Conservation (phyloP, 2,888 invertebrate genomes). For the Lymantria dispar region DNA sequence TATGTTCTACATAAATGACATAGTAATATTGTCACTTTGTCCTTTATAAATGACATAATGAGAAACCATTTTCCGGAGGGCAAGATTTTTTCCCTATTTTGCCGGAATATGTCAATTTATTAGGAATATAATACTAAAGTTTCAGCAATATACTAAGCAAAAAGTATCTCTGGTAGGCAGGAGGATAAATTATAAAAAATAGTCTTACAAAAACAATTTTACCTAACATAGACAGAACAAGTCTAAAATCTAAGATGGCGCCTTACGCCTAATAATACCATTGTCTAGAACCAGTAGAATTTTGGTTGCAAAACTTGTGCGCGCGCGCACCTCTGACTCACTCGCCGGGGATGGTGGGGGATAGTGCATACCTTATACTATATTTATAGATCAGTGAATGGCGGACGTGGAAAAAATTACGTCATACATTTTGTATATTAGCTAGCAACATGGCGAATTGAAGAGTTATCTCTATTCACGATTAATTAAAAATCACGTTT, state of each 20-base stretch:
- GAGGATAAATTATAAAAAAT: neutral
- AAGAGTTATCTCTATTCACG: neutral
- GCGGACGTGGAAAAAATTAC: slow-evolving; percentile 34
- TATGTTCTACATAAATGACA: too few species aligned
- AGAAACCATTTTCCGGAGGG: too few species aligned
- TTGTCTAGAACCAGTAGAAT: slow-evolving; percentile 80
- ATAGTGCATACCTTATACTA: slow-evolving; percentile 15
- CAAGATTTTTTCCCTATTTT: too few species aligned
- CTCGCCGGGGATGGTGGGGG: slow-evolving; percentile 23
- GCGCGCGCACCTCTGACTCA: slow-evolving; percentile 73
- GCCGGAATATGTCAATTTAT: too few species aligned
- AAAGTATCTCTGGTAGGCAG: too few species aligned
- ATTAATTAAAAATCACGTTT: too few species aligned
- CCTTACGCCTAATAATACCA: slow-evolving; percentile 73
- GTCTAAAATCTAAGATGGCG: slow-evolving; percentile 66
- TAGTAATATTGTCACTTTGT: too few species aligned
- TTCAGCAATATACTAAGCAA: too few species aligned
- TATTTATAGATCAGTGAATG: slow-evolving; percentile 32
- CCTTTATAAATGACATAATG: too few species aligned
- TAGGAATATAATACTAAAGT: too few species aligned
- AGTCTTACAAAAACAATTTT: slow-evolving; percentile 3
- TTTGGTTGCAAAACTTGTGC: slow-evolving; percentile 78
- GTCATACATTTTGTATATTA: slow-evolving; percentile 13
- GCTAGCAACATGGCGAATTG: slow-evolving; percentile 6
- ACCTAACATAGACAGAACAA: slow-evolving; percentile 21